A percentile compares a stretch with the other conserved stretches of the same genome.
Evolutionary conservation across 1,140 invertebrate species (phyloP).

Genomic region (Sipha flava): DNA sequence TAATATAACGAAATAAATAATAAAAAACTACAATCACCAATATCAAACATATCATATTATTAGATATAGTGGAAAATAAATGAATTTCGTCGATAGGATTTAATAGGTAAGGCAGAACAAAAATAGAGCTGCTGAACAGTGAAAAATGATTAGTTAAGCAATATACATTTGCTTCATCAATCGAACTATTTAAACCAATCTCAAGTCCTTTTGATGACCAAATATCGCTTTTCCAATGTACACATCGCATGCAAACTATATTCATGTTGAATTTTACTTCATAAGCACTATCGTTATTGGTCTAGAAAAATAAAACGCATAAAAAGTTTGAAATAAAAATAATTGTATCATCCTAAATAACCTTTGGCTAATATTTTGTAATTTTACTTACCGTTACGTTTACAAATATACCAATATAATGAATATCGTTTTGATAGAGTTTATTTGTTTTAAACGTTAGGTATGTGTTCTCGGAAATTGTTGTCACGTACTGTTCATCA

Average conservation of each 20-base stretch:
- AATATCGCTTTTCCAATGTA: background rate
- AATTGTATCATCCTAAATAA: too few relatives aligned
- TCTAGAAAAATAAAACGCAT: too few relatives aligned
- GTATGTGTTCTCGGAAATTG: background rate
- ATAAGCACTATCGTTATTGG: background rate
- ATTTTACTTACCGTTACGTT: background rate
- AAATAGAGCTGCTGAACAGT: background rate
- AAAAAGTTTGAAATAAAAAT: too few relatives aligned
- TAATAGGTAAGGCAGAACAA: background rate
- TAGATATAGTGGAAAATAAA: conserved; percentile 24
- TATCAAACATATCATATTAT: conserved; percentile 28
- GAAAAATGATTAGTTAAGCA: conserved; percentile 20
- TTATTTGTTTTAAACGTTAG: background rate
- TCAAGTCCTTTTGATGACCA: background rate
- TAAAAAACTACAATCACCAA: conserved; percentile 8
- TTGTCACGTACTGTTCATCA: background rate
- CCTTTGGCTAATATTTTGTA: background rate
- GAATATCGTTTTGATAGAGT: background rate
- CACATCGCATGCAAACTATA: background rate
- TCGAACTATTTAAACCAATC: background rate
- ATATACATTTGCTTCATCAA: background rate
- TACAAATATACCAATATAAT: conserved; percentile 13
- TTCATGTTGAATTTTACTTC: background rate
- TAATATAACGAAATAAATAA: background rate
- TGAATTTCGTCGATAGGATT: conserved; percentile 31